Conservation (phyloP, 2,797 vertebrate species). For the Myiothlypis chrysogaster region DNA sequence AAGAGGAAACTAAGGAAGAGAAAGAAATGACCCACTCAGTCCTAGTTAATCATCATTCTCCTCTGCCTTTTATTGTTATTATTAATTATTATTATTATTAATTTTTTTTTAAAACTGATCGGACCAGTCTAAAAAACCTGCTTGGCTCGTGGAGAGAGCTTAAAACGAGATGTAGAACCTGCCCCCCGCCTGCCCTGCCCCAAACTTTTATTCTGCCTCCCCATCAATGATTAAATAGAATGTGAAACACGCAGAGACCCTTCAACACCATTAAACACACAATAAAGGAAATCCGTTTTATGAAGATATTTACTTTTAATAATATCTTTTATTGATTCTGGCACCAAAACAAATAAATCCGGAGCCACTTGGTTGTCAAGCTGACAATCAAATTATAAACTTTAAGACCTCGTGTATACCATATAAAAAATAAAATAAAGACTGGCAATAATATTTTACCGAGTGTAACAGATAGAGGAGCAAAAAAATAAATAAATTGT, state of each 20-base stretch:
- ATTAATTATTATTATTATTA: slow-evolving; percentile 18
- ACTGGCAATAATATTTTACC: slow-evolving; percentile 71
- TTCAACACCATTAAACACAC: slow-evolving; percentile 66
- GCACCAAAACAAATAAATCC: slow-evolving; percentile 73
- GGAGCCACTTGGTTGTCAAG: slow-evolving; percentile 76
- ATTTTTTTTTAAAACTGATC: slow-evolving; percentile 47
- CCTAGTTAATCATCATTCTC: slow-evolving; percentile 91
- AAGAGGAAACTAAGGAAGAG: slow-evolving; percentile 36
- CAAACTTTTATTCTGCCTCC: slow-evolving; percentile 19
- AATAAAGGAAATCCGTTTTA: slow-evolving; percentile 69
- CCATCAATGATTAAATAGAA: slow-evolving; percentile 66
- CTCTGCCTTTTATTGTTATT: slow-evolving; percentile 66
- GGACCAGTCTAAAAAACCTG: slow-evolving; percentile 67
- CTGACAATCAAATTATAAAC: slow-evolving; percentile 76
- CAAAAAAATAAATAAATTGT: slow-evolving; percentile 25
- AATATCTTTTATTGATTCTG: slow-evolving; percentile 70
- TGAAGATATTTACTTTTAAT: slow-evolving; percentile 72
- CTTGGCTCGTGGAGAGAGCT: slow-evolving; percentile 70
- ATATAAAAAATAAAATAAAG: slow-evolving; percentile 61
- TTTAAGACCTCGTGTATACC: slow-evolving; percentile 64
- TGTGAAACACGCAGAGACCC: slow-evolving; percentile 67
- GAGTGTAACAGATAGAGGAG: slow-evolving; percentile 67
- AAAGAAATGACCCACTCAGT: slow-evolving; percentile 75
- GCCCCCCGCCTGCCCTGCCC: background rate
- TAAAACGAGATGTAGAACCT: slow-evolving; percentile 64